Evolutionary conservation across 2,888 invertebrate species (phyloP), one percentile per base, ranked within the genome.

Genomic region (Herminia tarsipennalis): DNA sequence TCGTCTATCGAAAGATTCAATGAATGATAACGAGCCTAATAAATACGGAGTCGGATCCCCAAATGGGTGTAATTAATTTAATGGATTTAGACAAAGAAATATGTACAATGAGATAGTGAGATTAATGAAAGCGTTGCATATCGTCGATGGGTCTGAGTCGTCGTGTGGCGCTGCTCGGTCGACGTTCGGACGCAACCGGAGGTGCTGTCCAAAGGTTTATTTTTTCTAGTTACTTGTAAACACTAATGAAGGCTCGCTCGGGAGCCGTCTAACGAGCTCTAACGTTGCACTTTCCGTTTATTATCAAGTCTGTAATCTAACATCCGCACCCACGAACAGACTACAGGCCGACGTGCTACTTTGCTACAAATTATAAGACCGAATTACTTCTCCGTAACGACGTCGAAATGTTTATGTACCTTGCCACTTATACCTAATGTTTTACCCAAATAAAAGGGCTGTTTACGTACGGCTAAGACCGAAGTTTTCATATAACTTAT

Each of bases 1-100:
- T 74, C 75, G 76, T 77, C 85, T 83, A 84, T 86, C 83, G 80
- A 75, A 81, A 88, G 90, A 91, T 91, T 87, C 89, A 88, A 89
- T 88, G 89, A 88, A 88, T 86, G 91, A 90, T 91, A 91, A 90
- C 88, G 89, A 88, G 83, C 78, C 84, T 90, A 90, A 90, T 91
- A 90, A 90, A 89, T 89, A 88, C 87, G 77, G 73, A 83, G 81
- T 83, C 86, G 85, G 81, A 86, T 83, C 87, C 85, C 82, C 80
- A 81, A 88, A 89, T 86, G 82, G 79, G 75, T 74, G 86, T 89
- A 90, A 90, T 91, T 89, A 90, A 90, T 89, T 88, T 89, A 90
- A 89, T 90, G 90, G 87, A 88, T 89, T 89, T 87, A 88, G 87
- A 90, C 89, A 89, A 89, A 88, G 89, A 90, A 90, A 88, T 90